These are phyloP conservation scores for Falco naumanni DNA, from an alignment of 2,797 vertebrate species.

Conservation along the genomic window DNA sequence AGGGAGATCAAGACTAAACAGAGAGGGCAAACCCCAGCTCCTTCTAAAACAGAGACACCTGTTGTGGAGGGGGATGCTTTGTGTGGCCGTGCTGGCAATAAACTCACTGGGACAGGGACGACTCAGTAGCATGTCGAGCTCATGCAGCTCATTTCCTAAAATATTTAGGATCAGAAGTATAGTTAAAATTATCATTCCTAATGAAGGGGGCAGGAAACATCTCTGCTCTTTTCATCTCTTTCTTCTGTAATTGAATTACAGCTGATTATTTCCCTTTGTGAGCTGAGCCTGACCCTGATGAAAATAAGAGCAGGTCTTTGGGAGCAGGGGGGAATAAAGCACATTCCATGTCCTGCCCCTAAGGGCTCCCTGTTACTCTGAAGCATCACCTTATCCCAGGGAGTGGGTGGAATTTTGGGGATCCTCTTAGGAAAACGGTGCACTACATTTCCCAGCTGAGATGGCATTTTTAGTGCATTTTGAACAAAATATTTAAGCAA, in stretches of 20 bases:
- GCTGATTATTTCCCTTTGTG: conserved; percentile 6
- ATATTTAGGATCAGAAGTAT: conserved; percentile 53
- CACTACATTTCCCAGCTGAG: neutral
- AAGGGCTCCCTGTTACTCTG: neutral
- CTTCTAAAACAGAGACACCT: conserved; percentile 43
- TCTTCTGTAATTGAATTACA: conserved; percentile 5
- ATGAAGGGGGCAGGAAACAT: neutral
- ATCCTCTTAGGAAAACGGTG: neutral
- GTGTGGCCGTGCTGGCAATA: conserved; percentile 23
- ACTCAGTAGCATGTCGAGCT: conserved; percentile 38
- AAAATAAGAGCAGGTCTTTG: neutral
- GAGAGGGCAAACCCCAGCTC: conserved; percentile 34
- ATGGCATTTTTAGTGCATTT: neutral
- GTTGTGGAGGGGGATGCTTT: conserved; percentile 30
- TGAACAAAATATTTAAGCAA: neutral
- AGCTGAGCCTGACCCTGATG: neutral
- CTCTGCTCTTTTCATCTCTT: neutral
- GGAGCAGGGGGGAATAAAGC: neutral
- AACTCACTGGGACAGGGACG: conserved; percentile 37
- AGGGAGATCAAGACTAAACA: neutral
- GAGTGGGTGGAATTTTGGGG: neutral
- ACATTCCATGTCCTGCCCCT: rapidly evolving
- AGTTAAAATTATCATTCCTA: conserved; percentile 60
- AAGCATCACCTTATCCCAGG: neutral
- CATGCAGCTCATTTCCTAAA: conserved; percentile 58